These are phyloP conservation scores for Entelurus aequoreus DNA, from an alignment of 2,113 vertebrate genomes.

Conservation along the genomic window DNA sequence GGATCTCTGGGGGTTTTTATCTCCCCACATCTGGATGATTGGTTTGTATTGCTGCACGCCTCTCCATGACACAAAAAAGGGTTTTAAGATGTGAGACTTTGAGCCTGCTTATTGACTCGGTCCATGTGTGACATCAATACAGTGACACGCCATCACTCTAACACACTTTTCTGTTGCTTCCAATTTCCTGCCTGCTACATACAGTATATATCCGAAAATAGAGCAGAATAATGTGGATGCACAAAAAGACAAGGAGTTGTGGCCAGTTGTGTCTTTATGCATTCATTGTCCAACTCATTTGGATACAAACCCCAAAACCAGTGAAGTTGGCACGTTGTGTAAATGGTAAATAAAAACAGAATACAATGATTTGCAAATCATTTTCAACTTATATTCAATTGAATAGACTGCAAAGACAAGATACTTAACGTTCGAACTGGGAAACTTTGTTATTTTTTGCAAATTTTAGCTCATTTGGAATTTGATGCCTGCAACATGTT, in stretches of 20 bases:
- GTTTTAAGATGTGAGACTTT: slow-evolving; percentile 14
- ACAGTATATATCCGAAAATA: slow-evolving; percentile 5
- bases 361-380: no score
- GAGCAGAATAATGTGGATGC: background rate
- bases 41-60: slow-evolving; percentile 8
- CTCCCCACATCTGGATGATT: background rate
- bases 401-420: no score
- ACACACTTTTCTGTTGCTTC: slow-evolving; percentile 32
- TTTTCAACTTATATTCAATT: no score
- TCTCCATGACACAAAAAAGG: slow-evolving; percentile 19
- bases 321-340: no score
- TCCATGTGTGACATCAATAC: slow-evolving; percentile 39
- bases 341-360: no score
- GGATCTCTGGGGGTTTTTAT: background rate
- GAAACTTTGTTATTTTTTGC: no score
- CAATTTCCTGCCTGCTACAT: slow-evolving; percentile 33
- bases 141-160: slow-evolving; percentile 36
- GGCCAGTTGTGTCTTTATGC: accelerated
- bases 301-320: no score
- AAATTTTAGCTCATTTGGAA: no score
- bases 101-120: slow-evolving; percentile 22
- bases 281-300: background rate
- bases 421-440: no score
- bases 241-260: background rate
- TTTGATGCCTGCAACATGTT: no score